phyloP scores from a whole-genome alignment of 2,888 invertebrate genomes.

The Rhabditoides inermis region DNA sequence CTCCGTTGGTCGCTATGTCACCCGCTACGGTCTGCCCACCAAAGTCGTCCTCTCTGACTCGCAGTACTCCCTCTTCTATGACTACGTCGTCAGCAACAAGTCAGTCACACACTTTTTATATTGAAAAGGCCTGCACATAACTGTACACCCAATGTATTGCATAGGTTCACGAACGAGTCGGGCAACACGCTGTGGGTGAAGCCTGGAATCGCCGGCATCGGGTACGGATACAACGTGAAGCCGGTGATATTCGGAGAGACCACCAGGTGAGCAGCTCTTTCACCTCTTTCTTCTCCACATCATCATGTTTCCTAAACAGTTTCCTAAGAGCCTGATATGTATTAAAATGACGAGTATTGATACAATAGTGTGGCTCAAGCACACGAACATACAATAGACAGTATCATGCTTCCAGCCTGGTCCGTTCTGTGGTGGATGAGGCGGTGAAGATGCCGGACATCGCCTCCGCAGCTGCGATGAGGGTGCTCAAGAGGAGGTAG shows the following conservation, averaged over 20 bases:
- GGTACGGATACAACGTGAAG: slow-evolving; percentile 37
- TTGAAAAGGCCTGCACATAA: not conserved
- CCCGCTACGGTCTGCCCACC: slow-evolving; percentile 32
- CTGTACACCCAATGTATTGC: not conserved
- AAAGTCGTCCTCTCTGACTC: slow-evolving; percentile 39
- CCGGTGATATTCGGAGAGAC: slow-evolving; percentile 28
- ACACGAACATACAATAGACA: too few relatives aligned
- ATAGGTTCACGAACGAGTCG: slow-evolving; percentile 29
- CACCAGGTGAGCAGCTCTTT: slow-evolving; percentile 13
- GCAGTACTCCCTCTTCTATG: slow-evolving; percentile 40
- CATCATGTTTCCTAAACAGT: too few relatives aligned
- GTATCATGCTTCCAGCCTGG: slow-evolving; percentile 30
- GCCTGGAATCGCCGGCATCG: slow-evolving; percentile 42
- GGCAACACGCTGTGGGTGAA: slow-evolving; percentile 32
- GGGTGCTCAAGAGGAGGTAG: slow-evolving; percentile 13
- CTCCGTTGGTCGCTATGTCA: slow-evolving; percentile 40
- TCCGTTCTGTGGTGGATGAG: slow-evolving; percentile 36
- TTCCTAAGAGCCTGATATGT: too few relatives aligned
- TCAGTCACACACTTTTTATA: not conserved
- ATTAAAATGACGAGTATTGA: too few relatives aligned
- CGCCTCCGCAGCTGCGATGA: slow-evolving; percentile 39
- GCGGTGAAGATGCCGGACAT: slow-evolving; percentile 42
- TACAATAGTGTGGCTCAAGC: too few relatives aligned
- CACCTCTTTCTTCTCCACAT: too few relatives aligned
- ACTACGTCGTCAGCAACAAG: slow-evolving; percentile 32